Base-by-base conservation (phyloP, 2,797 vertebrate species). In the Xiphophorus birchmanni region DNA sequence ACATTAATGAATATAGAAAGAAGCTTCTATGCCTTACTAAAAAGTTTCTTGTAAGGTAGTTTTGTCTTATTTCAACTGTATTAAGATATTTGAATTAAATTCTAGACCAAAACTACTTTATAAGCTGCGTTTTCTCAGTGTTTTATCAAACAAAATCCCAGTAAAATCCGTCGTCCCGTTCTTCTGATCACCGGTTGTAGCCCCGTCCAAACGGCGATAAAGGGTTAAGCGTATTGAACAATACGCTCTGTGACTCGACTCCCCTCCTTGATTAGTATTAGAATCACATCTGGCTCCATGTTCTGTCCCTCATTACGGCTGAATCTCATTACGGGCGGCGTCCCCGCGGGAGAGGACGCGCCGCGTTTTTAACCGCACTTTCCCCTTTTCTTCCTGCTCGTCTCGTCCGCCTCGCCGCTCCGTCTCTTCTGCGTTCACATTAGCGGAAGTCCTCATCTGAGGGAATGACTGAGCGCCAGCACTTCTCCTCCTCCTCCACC, bases 211-310 rank as follows among this genome's bases (percentile, higher is more conserved):
- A 92, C 91, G 88, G 91, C 90, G 93, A 92, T 91, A 94, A 92
- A 94, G 94, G 94, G 94, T 95, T 95, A 95, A 96, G 95, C 92
- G 93, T 93, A 94, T 95, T 95, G 94, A 95, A 96, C 95, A 95
- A 96, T 95, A 93, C 93, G 91, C 94, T 92, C 93, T 86, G 86
- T 76, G 88, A 84, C 87, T 77, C 84, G 86, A 81, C 84, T 76
- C 84, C 84, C 79, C 86, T 90, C 82, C 90, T 94, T 95, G 94
- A 96, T 96, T 96, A 95, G 95, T 96, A 95, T 94, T 93, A 94
- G 94, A 93, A 91, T 94, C 93, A 95, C 95, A 95, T 96, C 95
- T 95, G 95, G 93, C 84, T 86, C 92, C 92, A 87, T 92, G 93
- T 94, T 93, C 94, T 89, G 92, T 94, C 94, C 95, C 96, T 96